A percentile compares a stretch with the other conserved stretches of the same genome.
These are phyloP conservation scores for Holothuria glaberrima DNA, from an alignment of 35 echinoderm and acorn worm species.

Conservation along the genomic window DNA sequence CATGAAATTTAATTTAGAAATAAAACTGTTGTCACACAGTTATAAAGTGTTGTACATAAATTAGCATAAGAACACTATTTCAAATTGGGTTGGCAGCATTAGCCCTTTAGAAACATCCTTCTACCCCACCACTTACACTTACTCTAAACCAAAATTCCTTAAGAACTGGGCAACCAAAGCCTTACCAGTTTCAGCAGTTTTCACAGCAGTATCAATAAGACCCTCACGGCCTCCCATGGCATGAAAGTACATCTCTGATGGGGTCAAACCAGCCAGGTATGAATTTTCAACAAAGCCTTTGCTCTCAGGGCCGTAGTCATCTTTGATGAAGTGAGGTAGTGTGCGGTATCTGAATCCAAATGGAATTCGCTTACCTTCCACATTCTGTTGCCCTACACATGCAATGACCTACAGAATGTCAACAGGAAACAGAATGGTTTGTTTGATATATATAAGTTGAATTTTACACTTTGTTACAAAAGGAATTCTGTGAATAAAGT, in stretches of 20 bases:
- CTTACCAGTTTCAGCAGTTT: constrained; percentile 99
- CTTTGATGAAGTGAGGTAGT: constrained; percentile 99
- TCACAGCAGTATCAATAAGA: constrained; percentile 99
- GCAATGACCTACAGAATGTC: constrained; percentile 82
- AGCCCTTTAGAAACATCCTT: no score
- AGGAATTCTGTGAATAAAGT: no score
- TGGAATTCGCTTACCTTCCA: constrained; percentile 98
- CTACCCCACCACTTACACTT: no score
- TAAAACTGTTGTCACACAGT: no score
- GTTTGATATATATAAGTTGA: no score
- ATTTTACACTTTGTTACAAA: no score
- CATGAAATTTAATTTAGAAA: no score
- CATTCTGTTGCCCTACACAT: constrained; percentile 99
- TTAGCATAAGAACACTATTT: no score
- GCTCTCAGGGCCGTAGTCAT: constrained; percentile 98
- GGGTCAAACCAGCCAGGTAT: constrained; percentile 96
- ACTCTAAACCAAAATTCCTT: no score
- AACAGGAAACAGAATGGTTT: neutral
- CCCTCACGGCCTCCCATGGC: constrained; percentile 98
- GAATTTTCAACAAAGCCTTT: constrained; percentile 98
- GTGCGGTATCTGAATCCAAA: constrained; percentile 98
- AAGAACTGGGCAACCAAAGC: no score
- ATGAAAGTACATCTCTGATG: constrained; percentile 98
- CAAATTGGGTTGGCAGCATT: no score
- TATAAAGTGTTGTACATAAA: no score